Percentiles rank a stretch among this genome's conserved stretches.
Evolutionary conservation across 2,797 vertebrate species (phyloP).

Genomic region (Spondyliosoma cantharus): DNA sequence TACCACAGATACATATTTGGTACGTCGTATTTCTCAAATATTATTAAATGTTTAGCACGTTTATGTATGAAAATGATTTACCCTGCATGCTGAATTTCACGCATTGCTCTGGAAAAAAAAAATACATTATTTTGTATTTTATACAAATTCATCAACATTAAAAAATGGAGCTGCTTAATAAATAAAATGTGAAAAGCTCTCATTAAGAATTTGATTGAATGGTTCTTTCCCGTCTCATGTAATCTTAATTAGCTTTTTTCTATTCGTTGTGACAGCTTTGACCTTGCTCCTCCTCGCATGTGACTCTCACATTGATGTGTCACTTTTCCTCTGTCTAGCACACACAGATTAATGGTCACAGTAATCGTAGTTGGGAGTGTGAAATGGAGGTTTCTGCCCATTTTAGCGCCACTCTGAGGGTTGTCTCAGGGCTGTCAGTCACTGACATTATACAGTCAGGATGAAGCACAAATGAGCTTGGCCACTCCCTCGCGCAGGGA

Average conservation of each 20-base stretch:
- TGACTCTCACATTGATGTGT: conserved; percentile 34
- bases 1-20: conserved; percentile 71
- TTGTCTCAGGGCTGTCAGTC: conserved; percentile 68
- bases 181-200: conserved; percentile 4
- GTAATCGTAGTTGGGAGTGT: conserved; percentile 57
- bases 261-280: conserved; percentile 46
- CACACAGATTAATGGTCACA: conserved; percentile 63
- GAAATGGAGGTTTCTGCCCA: conserved; percentile 67
- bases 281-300: conserved; percentile 52
- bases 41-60: conserved; percentile 15
- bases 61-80: conserved; percentile 14
- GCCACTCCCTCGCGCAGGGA: conserved; percentile 75
- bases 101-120: not conserved
- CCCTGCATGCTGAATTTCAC: not conserved
- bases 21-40: conserved; percentile 35
- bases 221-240: conserved; percentile 21
- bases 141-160: conserved; percentile 10
- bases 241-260: conserved; percentile 30
- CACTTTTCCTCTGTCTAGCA: conserved; percentile 51
- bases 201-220: conserved; percentile 24
- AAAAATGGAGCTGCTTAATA: not conserved
- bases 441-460: conserved; percentile 67
- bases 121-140: not conserved
- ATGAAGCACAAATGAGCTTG: conserved; percentile 72
- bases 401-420: conserved; percentile 64